phyloP scores from a whole-genome alignment of 2,113 vertebrate species.

The Eleginops maclovinus region DNA sequence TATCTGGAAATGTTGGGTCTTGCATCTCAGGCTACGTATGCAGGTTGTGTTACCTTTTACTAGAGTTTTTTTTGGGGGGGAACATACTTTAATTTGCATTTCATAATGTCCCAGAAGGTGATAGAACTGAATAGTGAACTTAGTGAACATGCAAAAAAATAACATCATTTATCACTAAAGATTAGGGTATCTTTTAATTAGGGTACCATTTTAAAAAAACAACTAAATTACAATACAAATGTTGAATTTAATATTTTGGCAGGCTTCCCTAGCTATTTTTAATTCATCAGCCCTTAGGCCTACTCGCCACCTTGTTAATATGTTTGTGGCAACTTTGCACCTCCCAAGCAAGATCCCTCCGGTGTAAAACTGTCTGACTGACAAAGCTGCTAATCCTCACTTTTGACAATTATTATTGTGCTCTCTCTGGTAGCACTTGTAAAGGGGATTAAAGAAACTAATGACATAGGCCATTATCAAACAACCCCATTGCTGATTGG shows the following conservation, averaged over 20 bases:
- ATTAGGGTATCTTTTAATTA: too few species aligned
- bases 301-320: not conserved
- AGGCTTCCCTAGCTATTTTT: not conserved
- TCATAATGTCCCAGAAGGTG: too few species aligned
- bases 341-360: not conserved
- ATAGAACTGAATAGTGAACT: too few species aligned
- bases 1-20: too few species aligned
- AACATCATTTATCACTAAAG: too few species aligned
- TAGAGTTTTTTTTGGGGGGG: too few species aligned
- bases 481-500: not conserved
- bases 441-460: slow-evolving; percentile 1
- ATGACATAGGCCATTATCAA: not conserved
- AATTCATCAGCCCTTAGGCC: not conserved
- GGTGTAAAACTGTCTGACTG: slow-evolving; percentile 2
- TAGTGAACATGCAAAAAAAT: too few species aligned
- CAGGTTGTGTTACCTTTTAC: too few species aligned
- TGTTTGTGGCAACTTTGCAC: not conserved
- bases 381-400: slow-evolving; percentile 9
- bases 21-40: too few species aligned
- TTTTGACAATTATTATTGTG: not conserved
- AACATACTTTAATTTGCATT: too few species aligned
- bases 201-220: too few species aligned
- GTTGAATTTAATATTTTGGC: not conserved
- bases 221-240: not conserved
- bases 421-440: not conserved